Evolutionary conservation across 2,797 vertebrate species (phyloP).

Genomic region (Morelia viridis): DNA sequence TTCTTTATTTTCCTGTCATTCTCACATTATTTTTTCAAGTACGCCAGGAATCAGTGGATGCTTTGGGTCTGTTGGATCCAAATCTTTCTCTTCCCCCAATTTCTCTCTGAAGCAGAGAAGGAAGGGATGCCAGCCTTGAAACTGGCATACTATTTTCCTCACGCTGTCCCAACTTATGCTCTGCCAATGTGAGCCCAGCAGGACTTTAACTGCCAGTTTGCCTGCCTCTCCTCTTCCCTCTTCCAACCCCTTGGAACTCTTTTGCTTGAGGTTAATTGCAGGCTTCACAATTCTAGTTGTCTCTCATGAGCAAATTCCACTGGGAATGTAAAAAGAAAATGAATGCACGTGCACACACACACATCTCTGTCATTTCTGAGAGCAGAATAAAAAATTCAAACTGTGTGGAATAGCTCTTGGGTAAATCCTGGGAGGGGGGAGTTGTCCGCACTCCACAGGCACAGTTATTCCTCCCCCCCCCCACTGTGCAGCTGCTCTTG

Average conservation of each 20-base stretch:
- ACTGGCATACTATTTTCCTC: background rate
- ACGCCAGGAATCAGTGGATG: background rate
- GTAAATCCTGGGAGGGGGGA: background rate
- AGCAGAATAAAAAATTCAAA: conserved; percentile 6
- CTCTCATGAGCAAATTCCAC: background rate
- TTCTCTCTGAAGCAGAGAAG: background rate
- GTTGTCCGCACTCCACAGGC: background rate
- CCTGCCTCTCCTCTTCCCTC: background rate
- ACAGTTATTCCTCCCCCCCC: background rate
- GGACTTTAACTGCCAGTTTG: too few relatives aligned
- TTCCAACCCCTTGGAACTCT: background rate
- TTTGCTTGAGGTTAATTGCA: background rate
- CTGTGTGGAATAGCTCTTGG: background rate
- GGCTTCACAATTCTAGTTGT: background rate
- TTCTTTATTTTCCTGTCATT: background rate
- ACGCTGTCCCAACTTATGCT: background rate
- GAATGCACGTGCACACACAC: background rate
- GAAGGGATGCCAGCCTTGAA: background rate
- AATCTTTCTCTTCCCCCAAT: background rate
- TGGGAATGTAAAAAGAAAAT: background rate
- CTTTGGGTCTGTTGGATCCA: background rate
- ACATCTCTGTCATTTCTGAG: background rate
- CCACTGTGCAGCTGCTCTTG: background rate
- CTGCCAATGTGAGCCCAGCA: background rate
- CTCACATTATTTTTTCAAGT: background rate